Percentiles rank a stretch among this genome's conserved stretches.
phyloP scores from a whole-genome alignment of 2,113 vertebrate genomes.

The Paracyprichromis sp. region DNA sequence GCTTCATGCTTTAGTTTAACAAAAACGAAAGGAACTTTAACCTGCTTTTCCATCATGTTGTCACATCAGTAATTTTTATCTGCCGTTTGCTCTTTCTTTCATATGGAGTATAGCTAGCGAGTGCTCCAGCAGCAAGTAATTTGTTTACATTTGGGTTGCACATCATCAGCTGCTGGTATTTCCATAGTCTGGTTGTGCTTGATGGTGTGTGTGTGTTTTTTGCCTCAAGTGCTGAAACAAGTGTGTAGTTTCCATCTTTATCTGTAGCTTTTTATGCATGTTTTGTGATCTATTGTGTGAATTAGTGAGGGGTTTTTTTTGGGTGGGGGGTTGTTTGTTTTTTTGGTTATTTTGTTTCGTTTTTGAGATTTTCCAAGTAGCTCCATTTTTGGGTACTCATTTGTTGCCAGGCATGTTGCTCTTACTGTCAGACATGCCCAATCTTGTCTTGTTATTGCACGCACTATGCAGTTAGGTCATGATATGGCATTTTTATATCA shows the following conservation, averaged over 20 bases:
- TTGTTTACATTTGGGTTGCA: neutral
- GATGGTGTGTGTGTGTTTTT: neutral
- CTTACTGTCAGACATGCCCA: neutral
- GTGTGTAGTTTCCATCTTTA: neutral
- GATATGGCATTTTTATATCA: neutral
- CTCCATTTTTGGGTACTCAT: neutral
- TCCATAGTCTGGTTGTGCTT: neutral
- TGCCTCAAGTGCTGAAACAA: neutral
- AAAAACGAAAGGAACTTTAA: neutral
- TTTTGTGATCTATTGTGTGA: neutral
- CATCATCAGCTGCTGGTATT: neutral
- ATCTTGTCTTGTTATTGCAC: neutral
- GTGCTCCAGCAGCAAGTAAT: neutral
- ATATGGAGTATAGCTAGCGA: neutral
- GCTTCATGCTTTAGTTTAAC: neutral
- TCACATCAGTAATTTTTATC: neutral
- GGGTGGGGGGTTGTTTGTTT: neutral
- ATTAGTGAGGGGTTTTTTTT: rapidly evolving
- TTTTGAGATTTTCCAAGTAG: neutral
- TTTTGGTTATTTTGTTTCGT: rapidly evolving
- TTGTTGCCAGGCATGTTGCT: neutral
- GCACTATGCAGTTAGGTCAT: neutral
- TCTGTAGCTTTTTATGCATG: neutral
- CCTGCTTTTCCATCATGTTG: neutral
- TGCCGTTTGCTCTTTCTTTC: neutral